phyloP scores from a whole-genome alignment of 2,113 vertebrate genomes.

The Paradisaea rubra region DNA sequence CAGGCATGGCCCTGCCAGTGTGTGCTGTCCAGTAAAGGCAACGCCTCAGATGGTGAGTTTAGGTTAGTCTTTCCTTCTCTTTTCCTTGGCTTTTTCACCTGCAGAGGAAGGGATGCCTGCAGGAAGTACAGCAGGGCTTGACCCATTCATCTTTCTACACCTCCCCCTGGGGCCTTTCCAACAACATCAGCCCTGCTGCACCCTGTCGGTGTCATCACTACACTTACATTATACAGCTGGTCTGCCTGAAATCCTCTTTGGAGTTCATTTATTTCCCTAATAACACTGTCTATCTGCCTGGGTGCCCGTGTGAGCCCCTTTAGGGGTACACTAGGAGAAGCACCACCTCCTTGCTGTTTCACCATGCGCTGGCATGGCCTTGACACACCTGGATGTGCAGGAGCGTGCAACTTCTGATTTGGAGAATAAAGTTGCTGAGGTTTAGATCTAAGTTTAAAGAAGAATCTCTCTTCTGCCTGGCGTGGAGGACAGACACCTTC shows the following conservation, averaged over 20 bases:
- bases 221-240: background rate
- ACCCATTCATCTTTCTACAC: background rate
- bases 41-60: rapidly evolving
- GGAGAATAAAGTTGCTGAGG: background rate
- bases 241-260: background rate
- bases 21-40: background rate
- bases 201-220: no score
- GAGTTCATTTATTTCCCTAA: background rate
- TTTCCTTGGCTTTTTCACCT: background rate
- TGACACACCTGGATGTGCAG: background rate
- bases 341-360: background rate
- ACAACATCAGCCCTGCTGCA: background rate
- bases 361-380: background rate
- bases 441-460: background rate
- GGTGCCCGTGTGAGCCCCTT: background rate
- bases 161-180: rapidly evolving
- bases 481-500: background rate
- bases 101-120: background rate
- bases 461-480: background rate
- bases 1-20: background rate
- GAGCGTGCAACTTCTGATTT: background rate
- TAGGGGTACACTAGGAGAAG: background rate
- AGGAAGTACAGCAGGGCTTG: background rate
- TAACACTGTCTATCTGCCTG: background rate
- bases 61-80: background rate